phyloP scores from a whole-genome alignment of 2,797 vertebrate genomes.

The Hapalemur alaotrensis region DNA sequence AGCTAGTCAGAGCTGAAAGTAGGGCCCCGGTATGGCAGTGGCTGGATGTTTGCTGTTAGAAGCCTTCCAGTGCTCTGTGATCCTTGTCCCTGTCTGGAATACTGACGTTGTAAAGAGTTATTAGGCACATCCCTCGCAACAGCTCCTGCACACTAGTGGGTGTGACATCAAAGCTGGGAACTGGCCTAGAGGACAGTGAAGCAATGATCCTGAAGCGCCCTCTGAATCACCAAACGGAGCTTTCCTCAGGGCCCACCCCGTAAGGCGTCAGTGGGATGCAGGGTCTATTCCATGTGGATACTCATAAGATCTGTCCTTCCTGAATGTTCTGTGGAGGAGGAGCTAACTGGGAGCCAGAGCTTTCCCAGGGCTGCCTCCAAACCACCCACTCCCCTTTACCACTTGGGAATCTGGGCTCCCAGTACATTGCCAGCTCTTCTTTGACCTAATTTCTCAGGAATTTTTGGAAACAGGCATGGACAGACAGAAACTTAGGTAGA shows the following conservation, averaged over 20 bases:
- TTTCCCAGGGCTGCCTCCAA: neutral
- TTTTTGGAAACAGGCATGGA: neutral
- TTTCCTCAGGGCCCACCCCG: neutral
- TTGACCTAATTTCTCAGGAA: neutral
- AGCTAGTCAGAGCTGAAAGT: neutral
- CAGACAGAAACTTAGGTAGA: neutral
- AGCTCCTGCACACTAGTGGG: neutral
- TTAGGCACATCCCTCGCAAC: neutral
- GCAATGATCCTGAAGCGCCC: neutral
- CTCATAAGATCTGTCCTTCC: neutral
- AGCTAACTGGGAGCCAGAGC: neutral
- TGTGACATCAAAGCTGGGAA: conserved; percentile 60
- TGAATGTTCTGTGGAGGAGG: neutral
- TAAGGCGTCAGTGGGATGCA: neutral
- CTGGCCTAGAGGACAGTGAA: neutral
- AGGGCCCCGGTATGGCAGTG: neutral
- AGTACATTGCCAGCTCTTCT: neutral
- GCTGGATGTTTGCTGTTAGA: neutral
- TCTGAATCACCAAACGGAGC: neutral
- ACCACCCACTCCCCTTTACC: neutral
- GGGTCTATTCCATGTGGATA: neutral
- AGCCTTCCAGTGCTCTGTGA: neutral
- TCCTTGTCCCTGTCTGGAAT: neutral
- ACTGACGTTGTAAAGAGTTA: neutral
- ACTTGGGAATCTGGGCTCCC: neutral